phyloP scores from a whole-genome alignment of 2,113 vertebrate genomes.

The Amia ocellicauda region DNA sequence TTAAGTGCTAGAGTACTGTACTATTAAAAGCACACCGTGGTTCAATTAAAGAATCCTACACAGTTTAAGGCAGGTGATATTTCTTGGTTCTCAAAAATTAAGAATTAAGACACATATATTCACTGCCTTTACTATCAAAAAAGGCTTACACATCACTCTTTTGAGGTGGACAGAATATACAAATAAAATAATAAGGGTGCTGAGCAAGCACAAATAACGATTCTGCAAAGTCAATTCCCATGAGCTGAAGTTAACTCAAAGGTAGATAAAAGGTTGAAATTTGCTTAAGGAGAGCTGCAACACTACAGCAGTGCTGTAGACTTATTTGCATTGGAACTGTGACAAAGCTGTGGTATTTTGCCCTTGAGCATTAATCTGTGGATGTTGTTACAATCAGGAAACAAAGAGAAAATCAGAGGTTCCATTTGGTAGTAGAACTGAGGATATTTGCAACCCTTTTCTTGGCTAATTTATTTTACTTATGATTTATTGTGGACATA shows the following conservation, averaged over 20 bases:
- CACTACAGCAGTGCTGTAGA: not conserved
- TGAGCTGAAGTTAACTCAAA: no score
- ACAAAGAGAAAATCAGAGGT: no score
- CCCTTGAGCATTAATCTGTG: no score
- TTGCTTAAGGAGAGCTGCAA: not conserved
- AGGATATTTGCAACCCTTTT: no score
- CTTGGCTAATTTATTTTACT: no score
- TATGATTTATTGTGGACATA: no score
- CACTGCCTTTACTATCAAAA: not conserved
- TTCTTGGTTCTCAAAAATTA: not conserved
- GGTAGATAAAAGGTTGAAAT: not conserved
- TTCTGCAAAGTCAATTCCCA: no score
- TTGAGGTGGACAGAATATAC: not conserved
- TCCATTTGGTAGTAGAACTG: no score
- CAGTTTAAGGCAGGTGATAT: not conserved
- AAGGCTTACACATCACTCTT: not conserved
- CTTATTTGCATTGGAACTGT: not conserved
- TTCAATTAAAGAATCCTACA: constrained; percentile 8
- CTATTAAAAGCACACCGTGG: constrained; percentile 6
- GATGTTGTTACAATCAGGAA: no score
- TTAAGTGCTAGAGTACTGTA: not conserved
- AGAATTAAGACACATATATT: not conserved
- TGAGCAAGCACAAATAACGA: no score
- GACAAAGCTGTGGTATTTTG: no score
- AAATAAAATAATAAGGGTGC: not conserved